Conservation (phyloP, 2,888 invertebrate species). For the Melanargia galathea region DNA sequence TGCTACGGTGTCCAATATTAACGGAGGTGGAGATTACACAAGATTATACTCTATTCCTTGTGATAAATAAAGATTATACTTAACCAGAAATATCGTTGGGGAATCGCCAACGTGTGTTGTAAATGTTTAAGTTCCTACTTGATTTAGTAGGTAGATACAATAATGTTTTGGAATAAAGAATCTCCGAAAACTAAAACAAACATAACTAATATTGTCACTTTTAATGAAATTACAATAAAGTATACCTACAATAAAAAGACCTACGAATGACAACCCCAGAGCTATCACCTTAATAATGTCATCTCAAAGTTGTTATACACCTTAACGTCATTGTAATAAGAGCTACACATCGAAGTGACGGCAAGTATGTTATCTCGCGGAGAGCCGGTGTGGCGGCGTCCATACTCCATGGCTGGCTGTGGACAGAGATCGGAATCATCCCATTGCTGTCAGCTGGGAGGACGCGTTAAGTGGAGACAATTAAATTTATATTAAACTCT, state of each 20-base stretch:
- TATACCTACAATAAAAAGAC: not conserved
- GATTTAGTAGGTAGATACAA: too few relatives aligned
- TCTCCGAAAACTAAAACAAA: too few relatives aligned
- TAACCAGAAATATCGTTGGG: too few relatives aligned
- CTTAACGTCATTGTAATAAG: not conserved
- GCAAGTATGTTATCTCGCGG: conserved; percentile 38
- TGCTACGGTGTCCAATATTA: too few relatives aligned
- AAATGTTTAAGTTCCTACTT: too few relatives aligned
- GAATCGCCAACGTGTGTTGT: too few relatives aligned
- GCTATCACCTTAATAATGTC: conserved; percentile 1
- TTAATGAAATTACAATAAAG: too few relatives aligned
- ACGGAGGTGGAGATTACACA: too few relatives aligned
- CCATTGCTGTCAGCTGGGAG: conserved; percentile 36
- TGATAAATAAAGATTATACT: too few relatives aligned
- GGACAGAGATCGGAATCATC: conserved; percentile 34
- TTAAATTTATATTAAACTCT: conserved; percentile 22
- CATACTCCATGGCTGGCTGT: conserved; percentile 29
- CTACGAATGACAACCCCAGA: conserved; percentile 1
- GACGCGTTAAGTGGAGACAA: conserved; percentile 28
- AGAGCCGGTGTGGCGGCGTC: conserved; percentile 40
- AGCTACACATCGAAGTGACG: conserved; percentile 21
- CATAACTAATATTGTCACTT: too few relatives aligned
- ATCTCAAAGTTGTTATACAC: not conserved
- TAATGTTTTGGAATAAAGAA: too few relatives aligned
- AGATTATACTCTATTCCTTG: too few relatives aligned